A percentile compares a stretch with the other conserved stretches of the same genome.
Evolutionary conservation across 64 coral and sea anemone species (phyloP).

Genomic region (Montipora efflorescens): DNA sequence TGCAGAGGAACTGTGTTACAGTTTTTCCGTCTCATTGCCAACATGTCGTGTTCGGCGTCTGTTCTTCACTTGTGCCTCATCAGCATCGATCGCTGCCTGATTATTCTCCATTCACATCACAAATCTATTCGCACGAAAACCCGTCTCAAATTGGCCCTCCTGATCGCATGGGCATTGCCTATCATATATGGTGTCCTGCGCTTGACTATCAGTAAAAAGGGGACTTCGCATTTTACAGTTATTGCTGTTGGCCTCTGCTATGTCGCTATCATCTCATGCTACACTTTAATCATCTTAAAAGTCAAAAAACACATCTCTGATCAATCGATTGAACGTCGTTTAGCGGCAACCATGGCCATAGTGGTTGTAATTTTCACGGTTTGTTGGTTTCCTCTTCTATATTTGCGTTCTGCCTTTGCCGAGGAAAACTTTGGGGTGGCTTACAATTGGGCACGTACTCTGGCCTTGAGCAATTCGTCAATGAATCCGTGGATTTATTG

Average conservation of each 20-base stretch:
- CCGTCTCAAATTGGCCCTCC: slow-evolving; percentile 54
- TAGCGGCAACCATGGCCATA: slow-evolving; percentile 82
- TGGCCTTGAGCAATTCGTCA: slow-evolving; percentile 82
- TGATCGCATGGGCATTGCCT: slow-evolving; percentile 66
- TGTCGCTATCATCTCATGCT: slow-evolving; percentile 74
- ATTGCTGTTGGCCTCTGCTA: slow-evolving; percentile 76
- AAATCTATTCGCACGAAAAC: slow-evolving; percentile 21
- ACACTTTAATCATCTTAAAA: slow-evolving; percentile 77
- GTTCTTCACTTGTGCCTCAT: slow-evolving; percentile 88
- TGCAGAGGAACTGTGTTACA: slow-evolving; percentile 61
- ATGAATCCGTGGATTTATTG: slow-evolving; percentile 95
- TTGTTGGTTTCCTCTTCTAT: slow-evolving; percentile 83
- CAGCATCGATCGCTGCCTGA: slow-evolving; percentile 79
- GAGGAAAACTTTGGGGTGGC: slow-evolving; percentile 69
- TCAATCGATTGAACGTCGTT: slow-evolving; percentile 71
- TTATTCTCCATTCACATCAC: slow-evolving; percentile 69
- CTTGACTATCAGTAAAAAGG: slow-evolving; percentile 69
- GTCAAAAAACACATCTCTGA: slow-evolving; percentile 62
- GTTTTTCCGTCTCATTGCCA: slow-evolving; percentile 79
- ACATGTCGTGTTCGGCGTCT: slow-evolving; percentile 84
- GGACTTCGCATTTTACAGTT: slow-evolving; percentile 84
- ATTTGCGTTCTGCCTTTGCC: slow-evolving; percentile 65
- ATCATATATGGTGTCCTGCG: slow-evolving; percentile 70
- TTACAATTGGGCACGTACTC: slow-evolving; percentile 87
- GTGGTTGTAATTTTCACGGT: slow-evolving; percentile 81